phyloP scores from a whole-genome alignment of 2,113 vertebrate species.

The Platichthys stellatus region DNA sequence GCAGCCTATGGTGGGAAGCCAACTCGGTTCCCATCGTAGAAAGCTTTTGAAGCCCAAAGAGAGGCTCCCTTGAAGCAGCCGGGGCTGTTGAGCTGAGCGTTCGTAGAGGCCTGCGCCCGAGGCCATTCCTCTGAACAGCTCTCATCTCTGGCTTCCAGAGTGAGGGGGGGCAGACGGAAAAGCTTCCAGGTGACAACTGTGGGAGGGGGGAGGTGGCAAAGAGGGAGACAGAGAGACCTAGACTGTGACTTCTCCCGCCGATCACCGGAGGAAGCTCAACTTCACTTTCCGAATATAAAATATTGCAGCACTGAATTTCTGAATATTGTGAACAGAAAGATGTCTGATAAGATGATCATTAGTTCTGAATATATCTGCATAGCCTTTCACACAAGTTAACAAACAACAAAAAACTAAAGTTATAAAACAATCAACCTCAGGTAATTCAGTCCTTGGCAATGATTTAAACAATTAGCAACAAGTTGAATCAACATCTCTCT shows the following conservation, averaged over 20 bases:
- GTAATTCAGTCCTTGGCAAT: background rate
- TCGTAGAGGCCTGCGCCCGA: slow-evolving; percentile 62
- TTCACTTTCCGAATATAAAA: slow-evolving; percentile 14
- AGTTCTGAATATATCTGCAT: background rate
- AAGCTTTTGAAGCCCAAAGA: slow-evolving; percentile 70
- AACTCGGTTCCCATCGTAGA: slow-evolving; percentile 61
- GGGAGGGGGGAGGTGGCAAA: background rate
- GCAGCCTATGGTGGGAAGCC: slow-evolving; percentile 64
- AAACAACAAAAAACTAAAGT: background rate
- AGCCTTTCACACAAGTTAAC: background rate
- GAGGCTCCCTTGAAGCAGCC: slow-evolving; percentile 63
- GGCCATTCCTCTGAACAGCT: slow-evolving; percentile 72
- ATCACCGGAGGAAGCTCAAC: slow-evolving; percentile 5
- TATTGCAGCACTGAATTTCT: background rate
- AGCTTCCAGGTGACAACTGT: slow-evolving; percentile 73
- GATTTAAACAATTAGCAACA: background rate
- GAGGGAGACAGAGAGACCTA: slow-evolving; percentile 15
- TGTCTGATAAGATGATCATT: background rate
- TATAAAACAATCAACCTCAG: background rate
- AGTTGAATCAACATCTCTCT: background rate
- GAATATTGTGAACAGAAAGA: background rate
- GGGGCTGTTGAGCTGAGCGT: slow-evolving; percentile 57
- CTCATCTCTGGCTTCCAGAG: slow-evolving; percentile 64
- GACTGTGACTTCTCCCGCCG: slow-evolving; percentile 25
- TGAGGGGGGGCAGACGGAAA: slow-evolving; percentile 50